Conservation (phyloP, 23 tunicate genomes). For the Clavelina lepadiformis region DNA sequence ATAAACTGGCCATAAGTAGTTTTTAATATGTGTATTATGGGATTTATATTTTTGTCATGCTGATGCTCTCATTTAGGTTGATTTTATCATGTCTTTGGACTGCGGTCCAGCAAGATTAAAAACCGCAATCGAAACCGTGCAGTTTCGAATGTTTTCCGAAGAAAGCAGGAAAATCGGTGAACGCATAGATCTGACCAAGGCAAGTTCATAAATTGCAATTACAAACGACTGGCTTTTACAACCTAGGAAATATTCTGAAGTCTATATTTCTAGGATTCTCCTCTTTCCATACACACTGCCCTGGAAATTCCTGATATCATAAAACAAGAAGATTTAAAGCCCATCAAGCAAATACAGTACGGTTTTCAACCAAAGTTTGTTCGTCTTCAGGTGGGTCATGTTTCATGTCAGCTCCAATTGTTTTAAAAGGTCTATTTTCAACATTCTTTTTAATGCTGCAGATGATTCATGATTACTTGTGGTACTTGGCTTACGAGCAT, state of each 20-base stretch:
- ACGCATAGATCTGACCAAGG: conserved; percentile 7
- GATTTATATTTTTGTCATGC: background rate
- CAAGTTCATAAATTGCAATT: background rate
- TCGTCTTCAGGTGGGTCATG: conserved; percentile 19
- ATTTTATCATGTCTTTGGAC: conserved; percentile 68
- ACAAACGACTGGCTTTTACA: no score
- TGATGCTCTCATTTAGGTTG: conserved; percentile 26
- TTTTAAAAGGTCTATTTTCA: background rate
- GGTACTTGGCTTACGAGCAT: conserved; percentile 93
- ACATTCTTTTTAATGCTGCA: background rate
- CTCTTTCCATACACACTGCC: conserved; percentile 1
- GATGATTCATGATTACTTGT: conserved; percentile 80
- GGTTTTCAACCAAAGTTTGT: conserved; percentile 41
- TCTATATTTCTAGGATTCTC: no score
- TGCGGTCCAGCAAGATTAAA: conserved; percentile 43
- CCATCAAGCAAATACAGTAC: conserved; percentile 6
- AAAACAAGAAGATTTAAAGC: conserved; percentile 13
- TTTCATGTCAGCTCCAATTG: background rate
- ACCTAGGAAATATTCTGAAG: no score
- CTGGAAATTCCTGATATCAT: conserved; percentile 2
- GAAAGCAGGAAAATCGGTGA: conserved; percentile 28
- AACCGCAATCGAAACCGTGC: conserved; percentile 64
- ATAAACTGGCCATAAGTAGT: background rate
- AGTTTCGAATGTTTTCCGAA: conserved; percentile 29
- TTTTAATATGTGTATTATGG: background rate